Conservation (phyloP, 2,113 vertebrate species). For the Chaetura pelagica region DNA sequence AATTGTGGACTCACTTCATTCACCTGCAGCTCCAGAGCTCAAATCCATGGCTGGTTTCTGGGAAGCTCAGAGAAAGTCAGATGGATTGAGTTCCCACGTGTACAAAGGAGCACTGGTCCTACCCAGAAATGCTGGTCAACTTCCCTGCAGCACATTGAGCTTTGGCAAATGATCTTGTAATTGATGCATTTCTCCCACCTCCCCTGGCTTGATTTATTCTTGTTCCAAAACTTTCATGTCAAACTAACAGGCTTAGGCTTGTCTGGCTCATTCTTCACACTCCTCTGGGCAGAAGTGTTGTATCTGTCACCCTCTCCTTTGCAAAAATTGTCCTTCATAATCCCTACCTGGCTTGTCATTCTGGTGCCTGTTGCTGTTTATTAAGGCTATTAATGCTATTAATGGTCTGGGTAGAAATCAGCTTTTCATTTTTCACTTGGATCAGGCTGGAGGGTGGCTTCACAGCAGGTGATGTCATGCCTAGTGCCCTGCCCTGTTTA, state of each 20-base stretch:
- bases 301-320: neutral
- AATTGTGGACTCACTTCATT: neutral
- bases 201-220: neutral
- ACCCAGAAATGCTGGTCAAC: neutral
- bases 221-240: neutral
- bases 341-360: accelerated
- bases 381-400: too few relatives aligned
- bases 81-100: neutral
- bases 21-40: neutral
- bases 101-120: neutral
- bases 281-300: neutral
- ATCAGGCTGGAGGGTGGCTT: neutral
- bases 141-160: neutral
- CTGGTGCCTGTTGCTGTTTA: neutral
- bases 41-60: neutral
- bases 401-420: neutral
- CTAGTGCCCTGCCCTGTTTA: neutral
- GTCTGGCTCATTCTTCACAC: neutral
- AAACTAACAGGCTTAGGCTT: neutral
- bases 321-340: neutral
- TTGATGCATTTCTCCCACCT: neutral
- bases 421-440: neutral
- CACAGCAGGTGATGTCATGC: neutral
- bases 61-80: neutral
- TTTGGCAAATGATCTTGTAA: neutral